Conservation (phyloP, 2,888 invertebrate species). For the Tillus elongatus region DNA sequence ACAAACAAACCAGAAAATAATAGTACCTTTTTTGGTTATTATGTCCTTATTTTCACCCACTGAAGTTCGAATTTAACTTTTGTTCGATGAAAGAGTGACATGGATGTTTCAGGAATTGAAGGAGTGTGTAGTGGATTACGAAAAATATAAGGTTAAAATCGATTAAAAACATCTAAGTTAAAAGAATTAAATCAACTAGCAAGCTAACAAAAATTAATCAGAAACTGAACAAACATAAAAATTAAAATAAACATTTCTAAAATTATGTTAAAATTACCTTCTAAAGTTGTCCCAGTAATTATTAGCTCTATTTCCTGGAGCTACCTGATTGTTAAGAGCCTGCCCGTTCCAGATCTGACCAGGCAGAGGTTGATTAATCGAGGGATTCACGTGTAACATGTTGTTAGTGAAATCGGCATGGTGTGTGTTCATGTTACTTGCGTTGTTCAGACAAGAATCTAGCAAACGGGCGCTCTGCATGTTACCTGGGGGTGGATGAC, state of each 20-base stretch:
- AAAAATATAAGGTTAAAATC: too few relatives aligned
- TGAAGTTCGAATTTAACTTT: too few relatives aligned
- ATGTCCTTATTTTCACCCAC: too few relatives aligned
- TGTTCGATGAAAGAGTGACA: too few relatives aligned
- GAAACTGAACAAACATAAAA: slow-evolving; percentile 12
- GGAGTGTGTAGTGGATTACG: too few relatives aligned
- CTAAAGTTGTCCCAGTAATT: slow-evolving; percentile 93
- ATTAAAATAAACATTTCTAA: slow-evolving; percentile 15
- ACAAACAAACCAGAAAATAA: too few relatives aligned
- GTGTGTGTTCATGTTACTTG: slow-evolving; percentile 21
- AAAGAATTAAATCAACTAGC: too few relatives aligned
- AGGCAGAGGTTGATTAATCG: slow-evolving; percentile 33
- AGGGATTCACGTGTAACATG: slow-evolving; percentile 31
- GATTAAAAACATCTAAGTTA: too few relatives aligned
- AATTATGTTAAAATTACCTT: slow-evolving; percentile 52
- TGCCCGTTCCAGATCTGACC: slow-evolving; percentile 40
- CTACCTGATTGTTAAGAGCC: slow-evolving; percentile 80
- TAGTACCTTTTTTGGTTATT: too few relatives aligned
- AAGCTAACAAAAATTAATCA: background rate
- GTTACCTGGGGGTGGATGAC: slow-evolving; percentile 27
- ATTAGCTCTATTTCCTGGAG: slow-evolving; percentile 82
- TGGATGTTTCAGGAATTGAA: too few relatives aligned
- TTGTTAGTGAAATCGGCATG: slow-evolving; percentile 33
- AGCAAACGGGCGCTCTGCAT: slow-evolving; percentile 31
- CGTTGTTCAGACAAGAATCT: slow-evolving; percentile 35